Conservation (phyloP, 2,113 vertebrate species). For the Python bivittatus region DNA sequence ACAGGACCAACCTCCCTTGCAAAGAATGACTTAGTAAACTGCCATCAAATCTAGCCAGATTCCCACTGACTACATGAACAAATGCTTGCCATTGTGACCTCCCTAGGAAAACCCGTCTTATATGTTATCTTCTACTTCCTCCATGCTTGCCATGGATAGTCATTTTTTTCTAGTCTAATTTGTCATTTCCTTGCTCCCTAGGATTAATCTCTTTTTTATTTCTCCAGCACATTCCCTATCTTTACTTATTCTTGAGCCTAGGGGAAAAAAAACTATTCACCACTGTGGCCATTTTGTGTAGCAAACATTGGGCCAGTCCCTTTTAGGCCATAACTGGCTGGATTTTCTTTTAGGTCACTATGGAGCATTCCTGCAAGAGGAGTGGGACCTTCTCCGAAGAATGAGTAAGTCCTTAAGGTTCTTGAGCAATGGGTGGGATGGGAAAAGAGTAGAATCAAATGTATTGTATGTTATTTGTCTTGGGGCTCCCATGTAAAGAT, state of each 20-base stretch:
- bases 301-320: not conserved
- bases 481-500: not conserved
- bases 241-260: not conserved
- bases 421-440: not conserved
- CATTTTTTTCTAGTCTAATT: not conserved
- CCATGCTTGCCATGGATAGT: not conserved
- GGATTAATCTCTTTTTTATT: not conserved
- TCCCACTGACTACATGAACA: not conserved
- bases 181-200: not conserved
- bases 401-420: slow-evolving; percentile 83
- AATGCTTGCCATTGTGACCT: not conserved
- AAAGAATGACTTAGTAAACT: not conserved
- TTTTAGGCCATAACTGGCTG: not conserved
- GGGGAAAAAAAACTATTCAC: not conserved
- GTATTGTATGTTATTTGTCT: not conserved
- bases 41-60: not conserved
- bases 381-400: slow-evolving; percentile 92
- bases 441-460: not conserved
- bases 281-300: not conserved
- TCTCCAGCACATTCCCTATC: not conserved
- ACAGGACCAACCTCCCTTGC: not conserved
- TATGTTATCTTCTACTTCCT: not conserved
- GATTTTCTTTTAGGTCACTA: slow-evolving; percentile 82
- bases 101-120: not conserved
- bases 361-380: slow-evolving; percentile 93